These are phyloP conservation scores for Drosophila meridiana DNA, from an alignment of 2,888 invertebrate genomes.

Conservation along the genomic window DNA sequence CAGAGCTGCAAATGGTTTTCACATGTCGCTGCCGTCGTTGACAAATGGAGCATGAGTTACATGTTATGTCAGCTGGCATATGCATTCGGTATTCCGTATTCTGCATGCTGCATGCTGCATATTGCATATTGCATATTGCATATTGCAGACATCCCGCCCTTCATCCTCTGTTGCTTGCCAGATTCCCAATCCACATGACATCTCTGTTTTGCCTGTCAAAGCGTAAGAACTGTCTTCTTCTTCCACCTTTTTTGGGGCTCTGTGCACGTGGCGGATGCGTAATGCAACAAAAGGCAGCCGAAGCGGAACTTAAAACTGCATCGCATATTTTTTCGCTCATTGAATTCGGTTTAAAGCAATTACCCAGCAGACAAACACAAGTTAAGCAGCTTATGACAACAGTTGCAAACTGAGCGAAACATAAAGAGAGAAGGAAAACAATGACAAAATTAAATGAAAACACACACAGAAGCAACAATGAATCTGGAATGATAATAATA, in stretches of 20 bases:
- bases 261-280: slow-evolving; percentile 55
- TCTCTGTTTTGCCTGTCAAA: slow-evolving; percentile 46
- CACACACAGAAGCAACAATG: not conserved
- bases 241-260: slow-evolving; percentile 1
- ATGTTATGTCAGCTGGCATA: slow-evolving; percentile 54
- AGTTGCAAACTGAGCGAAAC: not conserved
- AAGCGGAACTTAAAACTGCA: slow-evolving; percentile 6
- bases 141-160: not conserved
- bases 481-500: not conserved
- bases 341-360: slow-evolving; percentile 35
- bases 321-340: not conserved
- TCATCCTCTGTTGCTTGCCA: not conserved
- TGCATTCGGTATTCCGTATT: slow-evolving; percentile 24
- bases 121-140: not conserved
- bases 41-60: slow-evolving; percentile 74
- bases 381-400: slow-evolving; percentile 33
- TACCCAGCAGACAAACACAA: slow-evolving; percentile 24
- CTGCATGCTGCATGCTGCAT: not conserved
- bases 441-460: not conserved
- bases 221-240: slow-evolving; percentile 31
- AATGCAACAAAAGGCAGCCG: slow-evolving; percentile 23
- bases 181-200: slow-evolving; percentile 42
- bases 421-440: not conserved
- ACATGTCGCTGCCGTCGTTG: slow-evolving; percentile 52
- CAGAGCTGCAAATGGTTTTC: slow-evolving; percentile 42